Evolutionary conservation across 2,113 vertebrate species (phyloP).

Genomic region (Seriola rivoliana): DNA sequence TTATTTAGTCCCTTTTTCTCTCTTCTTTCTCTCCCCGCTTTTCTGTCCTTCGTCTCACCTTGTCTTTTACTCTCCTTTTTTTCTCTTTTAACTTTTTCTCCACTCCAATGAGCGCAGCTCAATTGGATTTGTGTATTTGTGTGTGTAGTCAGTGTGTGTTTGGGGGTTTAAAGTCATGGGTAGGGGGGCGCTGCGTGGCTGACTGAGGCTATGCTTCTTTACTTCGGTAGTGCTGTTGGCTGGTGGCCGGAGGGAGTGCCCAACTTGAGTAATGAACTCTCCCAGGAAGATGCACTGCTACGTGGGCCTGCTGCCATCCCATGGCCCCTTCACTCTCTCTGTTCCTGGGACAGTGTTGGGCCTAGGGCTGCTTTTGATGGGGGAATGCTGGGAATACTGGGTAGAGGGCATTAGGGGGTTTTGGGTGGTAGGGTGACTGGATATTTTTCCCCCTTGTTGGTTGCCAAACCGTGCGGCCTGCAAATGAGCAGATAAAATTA

Average conservation of each 20-base stretch:
- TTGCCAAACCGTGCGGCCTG: constrained; percentile 91
- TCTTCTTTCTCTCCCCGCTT: not conserved
- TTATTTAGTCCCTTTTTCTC: not conserved
- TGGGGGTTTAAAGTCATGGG: not conserved
- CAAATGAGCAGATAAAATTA: constrained; percentile 90
- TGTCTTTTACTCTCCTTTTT: constrained; percentile 6
- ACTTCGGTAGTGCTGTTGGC: constrained; percentile 39
- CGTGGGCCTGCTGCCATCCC: constrained; percentile 77
- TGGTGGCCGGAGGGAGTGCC: constrained; percentile 83
- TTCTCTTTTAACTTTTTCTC: not conserved
- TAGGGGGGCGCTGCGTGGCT: constrained; percentile 63
- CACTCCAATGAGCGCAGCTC: constrained; percentile 83
- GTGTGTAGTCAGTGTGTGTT: not conserved
- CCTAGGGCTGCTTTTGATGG: constrained; percentile 36
- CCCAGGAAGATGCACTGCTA: constrained; percentile 84
- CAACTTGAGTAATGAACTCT: constrained; percentile 89
- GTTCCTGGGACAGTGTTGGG: constrained; percentile 23
- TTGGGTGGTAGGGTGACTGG: constrained; percentile 56
- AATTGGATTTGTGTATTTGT: constrained; percentile 42
- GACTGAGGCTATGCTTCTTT: constrained; percentile 74
- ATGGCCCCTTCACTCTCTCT: constrained; percentile 71
- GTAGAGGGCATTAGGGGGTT: constrained; percentile 66
- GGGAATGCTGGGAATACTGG: constrained; percentile 62
- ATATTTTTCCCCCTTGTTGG: constrained; percentile 75
- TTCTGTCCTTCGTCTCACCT: constrained; percentile 6